A percentile compares a stretch with the other conserved stretches of the same genome.
Conservation (phyloP, 1,140 invertebrate species). For the Micrasema minimum region DNA sequence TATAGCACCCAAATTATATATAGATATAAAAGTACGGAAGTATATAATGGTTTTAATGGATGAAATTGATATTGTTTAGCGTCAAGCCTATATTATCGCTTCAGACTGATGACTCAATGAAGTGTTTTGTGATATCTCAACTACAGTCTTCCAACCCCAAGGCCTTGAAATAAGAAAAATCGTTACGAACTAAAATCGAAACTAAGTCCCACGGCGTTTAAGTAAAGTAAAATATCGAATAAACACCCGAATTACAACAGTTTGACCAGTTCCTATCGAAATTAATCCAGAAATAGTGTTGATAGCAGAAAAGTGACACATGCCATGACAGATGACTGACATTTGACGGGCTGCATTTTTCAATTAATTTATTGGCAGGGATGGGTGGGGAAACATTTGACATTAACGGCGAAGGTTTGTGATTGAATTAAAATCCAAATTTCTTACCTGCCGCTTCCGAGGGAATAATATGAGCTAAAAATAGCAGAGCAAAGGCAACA, state of each 20-base stretch:
- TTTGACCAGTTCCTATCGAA: slow-evolving; percentile 2
- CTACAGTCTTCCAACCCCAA: slow-evolving; percentile 27
- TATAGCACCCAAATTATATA: neutral
- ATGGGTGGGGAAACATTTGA: slow-evolving; percentile 10
- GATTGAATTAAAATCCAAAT: slow-evolving; percentile 16
- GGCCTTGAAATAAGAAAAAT: slow-evolving; percentile 44
- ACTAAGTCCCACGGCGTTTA: neutral
- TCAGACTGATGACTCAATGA: slow-evolving; percentile 26
- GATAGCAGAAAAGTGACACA: slow-evolving; percentile 39
- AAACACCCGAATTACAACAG: neutral
- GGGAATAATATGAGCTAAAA: slow-evolving; percentile 49
- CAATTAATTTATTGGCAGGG: slow-evolving; percentile 16
- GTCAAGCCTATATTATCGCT: neutral
- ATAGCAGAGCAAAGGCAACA: slow-evolving; percentile 48
- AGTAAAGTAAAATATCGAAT: neutral
- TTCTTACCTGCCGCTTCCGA: slow-evolving; percentile 46
- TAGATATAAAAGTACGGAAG: neutral
- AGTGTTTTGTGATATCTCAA: slow-evolving; percentile 24
- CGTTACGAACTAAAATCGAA: slow-evolving; percentile 38
- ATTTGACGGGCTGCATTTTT: slow-evolving; percentile 37
- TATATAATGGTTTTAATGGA: neutral
- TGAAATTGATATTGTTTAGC: neutral
- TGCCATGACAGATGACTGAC: slow-evolving; percentile 45
- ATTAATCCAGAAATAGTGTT: slow-evolving; percentile 12
- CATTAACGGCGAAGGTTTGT: neutral